Evolutionary conservation across 2,888 invertebrate genomes (phyloP).

Genomic region (Scaptomyza parva): DNA sequence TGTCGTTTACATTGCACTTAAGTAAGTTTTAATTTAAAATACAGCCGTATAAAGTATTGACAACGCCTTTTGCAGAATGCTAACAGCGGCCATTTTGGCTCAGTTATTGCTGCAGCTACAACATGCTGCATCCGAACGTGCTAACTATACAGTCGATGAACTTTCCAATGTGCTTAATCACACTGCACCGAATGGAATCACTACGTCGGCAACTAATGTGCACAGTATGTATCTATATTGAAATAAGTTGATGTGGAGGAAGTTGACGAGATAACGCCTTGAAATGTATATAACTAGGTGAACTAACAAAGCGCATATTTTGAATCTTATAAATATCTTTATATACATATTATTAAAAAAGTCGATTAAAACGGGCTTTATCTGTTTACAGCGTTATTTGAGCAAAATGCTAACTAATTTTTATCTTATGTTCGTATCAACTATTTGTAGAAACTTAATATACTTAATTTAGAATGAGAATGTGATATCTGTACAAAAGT

Average conservation of each 20-base stretch:
- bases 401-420: no score
- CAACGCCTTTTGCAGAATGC: constrained; percentile 73
- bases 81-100: constrained; percentile 83
- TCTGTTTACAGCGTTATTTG: background rate
- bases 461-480: background rate
- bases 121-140: constrained; percentile 18
- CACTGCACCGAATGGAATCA: constrained; percentile 19
- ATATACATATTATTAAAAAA: no score
- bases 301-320: no score
- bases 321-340: no score
- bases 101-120: constrained; percentile 84
- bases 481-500: background rate
- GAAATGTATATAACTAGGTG: no score
- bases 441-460: background rate
- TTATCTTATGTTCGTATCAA: no score
- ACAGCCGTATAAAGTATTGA: background rate
- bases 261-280: no score
- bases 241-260: no score
- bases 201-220: constrained; percentile 19
- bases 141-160: constrained; percentile 1
- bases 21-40: constrained; percentile 66
- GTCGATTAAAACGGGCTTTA: no score
- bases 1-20: constrained; percentile 83
- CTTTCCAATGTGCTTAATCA: constrained; percentile 2
- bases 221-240: constrained; percentile 28